These are phyloP conservation scores for Archocentrus centrarchus DNA, from an alignment of 2,113 vertebrate species.

Conservation along the genomic window DNA sequence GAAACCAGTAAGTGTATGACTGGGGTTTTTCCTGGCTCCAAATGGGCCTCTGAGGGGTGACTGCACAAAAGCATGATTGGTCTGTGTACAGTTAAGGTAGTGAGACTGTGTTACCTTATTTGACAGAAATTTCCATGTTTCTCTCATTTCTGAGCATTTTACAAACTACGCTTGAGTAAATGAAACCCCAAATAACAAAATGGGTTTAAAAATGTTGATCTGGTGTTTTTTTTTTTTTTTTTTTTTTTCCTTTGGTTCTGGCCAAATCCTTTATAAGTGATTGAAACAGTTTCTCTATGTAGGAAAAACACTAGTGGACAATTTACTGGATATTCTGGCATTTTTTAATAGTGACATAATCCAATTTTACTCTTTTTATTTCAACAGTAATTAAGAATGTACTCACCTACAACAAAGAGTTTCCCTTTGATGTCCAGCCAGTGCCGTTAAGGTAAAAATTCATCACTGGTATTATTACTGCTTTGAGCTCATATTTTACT, in stretches of 20 bases:
- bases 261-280: not conserved
- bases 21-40: not conserved
- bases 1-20: constrained; percentile 86
- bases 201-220: not conserved
- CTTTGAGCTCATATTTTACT: not conserved
- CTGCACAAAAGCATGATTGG: not conserved
- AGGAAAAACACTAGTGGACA: not conserved
- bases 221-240: no score
- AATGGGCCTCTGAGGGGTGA: not conserved
- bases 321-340: not conserved
- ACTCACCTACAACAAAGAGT: constrained; percentile 95
- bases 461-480: not conserved
- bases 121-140: not conserved
- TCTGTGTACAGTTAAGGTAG: not conserved
- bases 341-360: not conserved
- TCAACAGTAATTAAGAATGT: constrained; percentile 93
- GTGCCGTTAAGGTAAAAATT: constrained; percentile 91
- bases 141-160: not conserved
- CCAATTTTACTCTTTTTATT: constrained; percentile 7
- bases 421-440: constrained; percentile 97
- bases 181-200: not conserved
- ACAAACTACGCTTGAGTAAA: not conserved
- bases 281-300: not conserved
- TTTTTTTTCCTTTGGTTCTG: not conserved
- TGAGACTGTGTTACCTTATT: not conserved